A percentile compares a stretch with the other conserved stretches of the same genome.
Evolutionary conservation across 2,888 invertebrate species (phyloP).

Genomic region (Scaptomyza cyrtandrae): DNA sequence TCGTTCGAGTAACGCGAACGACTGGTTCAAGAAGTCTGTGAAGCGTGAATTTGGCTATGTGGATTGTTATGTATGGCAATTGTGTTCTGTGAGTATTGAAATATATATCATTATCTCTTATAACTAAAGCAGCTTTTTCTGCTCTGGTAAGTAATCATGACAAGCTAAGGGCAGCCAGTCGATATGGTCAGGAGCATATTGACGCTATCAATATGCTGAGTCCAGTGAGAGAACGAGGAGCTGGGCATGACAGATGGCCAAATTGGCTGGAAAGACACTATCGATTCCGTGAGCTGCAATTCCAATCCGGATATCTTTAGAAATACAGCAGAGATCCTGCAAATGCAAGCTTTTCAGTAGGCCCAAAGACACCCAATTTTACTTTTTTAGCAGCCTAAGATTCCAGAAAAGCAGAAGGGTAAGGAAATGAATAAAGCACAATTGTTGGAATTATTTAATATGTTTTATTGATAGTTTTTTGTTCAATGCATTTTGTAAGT

Average conservation of each 20-base stretch:
- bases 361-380: too few relatives aligned
- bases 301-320: too few relatives aligned
- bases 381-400: constrained; percentile 40
- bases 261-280: constrained; percentile 86
- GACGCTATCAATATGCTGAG: constrained; percentile 92
- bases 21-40: too few relatives aligned
- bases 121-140: not conserved
- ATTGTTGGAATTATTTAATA: constrained; percentile 19
- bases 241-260: constrained; percentile 83
- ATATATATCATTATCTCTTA: too few relatives aligned
- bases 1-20: too few relatives aligned
- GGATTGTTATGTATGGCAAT: too few relatives aligned
- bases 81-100: too few relatives aligned
- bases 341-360: too few relatives aligned
- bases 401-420: constrained; percentile 46
- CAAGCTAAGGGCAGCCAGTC: constrained; percentile 87
- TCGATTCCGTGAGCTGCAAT: constrained; percentile 85
- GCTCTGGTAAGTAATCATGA: constrained; percentile 87
- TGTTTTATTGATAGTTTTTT: constrained; percentile 44
- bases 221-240: constrained; percentile 86
- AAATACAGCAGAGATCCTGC: constrained; percentile 88
- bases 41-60: too few relatives aligned
- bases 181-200: constrained; percentile 87
- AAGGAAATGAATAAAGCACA: constrained; percentile 26
- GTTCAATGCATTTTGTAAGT: constrained; percentile 47